Base-by-base conservation (phyloP, 2,113 vertebrate genomes). In the Aix galericulata region DNA sequence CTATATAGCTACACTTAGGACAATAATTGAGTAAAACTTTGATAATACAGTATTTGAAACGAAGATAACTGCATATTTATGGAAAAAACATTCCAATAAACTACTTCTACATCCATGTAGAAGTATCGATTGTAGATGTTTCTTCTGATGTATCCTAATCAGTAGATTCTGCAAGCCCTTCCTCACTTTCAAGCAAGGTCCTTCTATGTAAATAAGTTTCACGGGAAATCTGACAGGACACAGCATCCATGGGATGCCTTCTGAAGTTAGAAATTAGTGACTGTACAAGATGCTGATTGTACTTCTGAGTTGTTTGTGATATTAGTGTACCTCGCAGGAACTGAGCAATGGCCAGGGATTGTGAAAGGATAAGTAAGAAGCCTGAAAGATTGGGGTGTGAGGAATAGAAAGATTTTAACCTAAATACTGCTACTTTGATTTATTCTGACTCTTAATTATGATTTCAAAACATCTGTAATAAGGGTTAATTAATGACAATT, bases 261-360 rank as follows among this genome's bases (percentile, higher is more conserved):
- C 46, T 82, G 9, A 75, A 91, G 34, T 85, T 88, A 48, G 34
- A n/a, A 60, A 34, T 59, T 14, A 38, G 14, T 56, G 32, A 17
- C 31, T 79, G 38, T 32, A 7, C 15, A 58, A 50, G 20, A 6
- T 79, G 26, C 40, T 82, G 71, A 7, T 36, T 10, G 34, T 25
- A 16, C 18, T 55, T 68, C 26, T 0, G 1, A n/a, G 38, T 14
- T 50, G n/a, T 75, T 71, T 88, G 25, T 8, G 9, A 5, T 7
- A 15, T 48, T 40, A 22, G 6, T 21, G 7, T 63, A 27, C n/a
- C 22, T 55, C 22, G 8, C 8, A 60, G 26, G 40, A 46, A 8
- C 48, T 52, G 0, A n/a, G 25, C 42, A 50, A 6, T 63, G 53
- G n/a, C 21, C 62, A 72, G 4, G 18, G 66, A 17, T 31, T 89